Evolutionary conservation across 1,140 invertebrate species (phyloP).

Genomic region (Fopius arisanus): DNA sequence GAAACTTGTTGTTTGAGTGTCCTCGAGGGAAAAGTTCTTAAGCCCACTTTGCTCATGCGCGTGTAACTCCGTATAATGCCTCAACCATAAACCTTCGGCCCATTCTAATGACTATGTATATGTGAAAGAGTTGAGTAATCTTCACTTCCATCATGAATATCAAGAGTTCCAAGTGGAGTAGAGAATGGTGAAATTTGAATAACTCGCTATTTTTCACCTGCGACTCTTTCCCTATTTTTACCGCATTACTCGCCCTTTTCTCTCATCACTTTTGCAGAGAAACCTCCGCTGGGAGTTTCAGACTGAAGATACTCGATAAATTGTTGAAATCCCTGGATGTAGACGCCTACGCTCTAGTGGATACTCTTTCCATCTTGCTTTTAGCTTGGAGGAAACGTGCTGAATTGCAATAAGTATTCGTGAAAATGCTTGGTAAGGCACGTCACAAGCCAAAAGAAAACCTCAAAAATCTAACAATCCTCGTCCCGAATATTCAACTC

Average conservation of each 20-base stretch:
- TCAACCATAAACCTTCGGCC: not conserved
- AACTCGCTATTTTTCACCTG: not conserved
- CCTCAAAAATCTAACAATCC: not conserved
- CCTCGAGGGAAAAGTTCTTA: not conserved
- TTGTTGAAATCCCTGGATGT: conserved; percentile 25
- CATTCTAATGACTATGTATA: not conserved
- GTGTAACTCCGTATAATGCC: not conserved
- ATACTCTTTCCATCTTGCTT: conserved; percentile 14
- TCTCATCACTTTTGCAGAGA: not conserved
- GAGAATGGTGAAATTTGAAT: not conserved
- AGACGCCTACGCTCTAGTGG: conserved; percentile 4
- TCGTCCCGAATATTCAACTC: conserved; percentile 1
- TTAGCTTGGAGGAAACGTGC: conserved; percentile 19
- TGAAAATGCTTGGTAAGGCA: conserved; percentile 17
- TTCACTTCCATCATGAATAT: not conserved
- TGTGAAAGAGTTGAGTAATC: not conserved
- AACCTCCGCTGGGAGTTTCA: not conserved
- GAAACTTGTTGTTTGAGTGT: not conserved
- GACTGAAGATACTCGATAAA: conserved; percentile 22
- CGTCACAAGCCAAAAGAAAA: conserved; percentile 5
- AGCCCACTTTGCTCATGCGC: not conserved
- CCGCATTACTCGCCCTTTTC: not conserved
- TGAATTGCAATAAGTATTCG: conserved; percentile 23
- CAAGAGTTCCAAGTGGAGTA: too few relatives aligned
- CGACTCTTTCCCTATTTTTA: not conserved